Evolutionary conservation across 2,113 vertebrate species (phyloP), one percentile per base, ranked within the genome.

Genomic region (Cepphus grylle): DNA sequence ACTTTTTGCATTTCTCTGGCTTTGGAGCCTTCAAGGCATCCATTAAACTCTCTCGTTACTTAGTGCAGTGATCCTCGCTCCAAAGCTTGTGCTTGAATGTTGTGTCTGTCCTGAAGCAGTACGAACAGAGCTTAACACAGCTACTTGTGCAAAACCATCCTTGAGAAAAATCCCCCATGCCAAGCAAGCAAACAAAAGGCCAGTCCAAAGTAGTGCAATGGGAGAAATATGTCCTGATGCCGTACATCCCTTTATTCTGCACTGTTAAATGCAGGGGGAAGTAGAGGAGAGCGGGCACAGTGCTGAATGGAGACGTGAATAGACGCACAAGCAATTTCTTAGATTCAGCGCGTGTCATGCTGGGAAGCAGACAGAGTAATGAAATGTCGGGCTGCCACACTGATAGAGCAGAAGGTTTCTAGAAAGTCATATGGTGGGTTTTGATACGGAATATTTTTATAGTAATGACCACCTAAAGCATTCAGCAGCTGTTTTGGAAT

Each of bases 211-310:
- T 3, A 92, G 14, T 23, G 30, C 25, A 62, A 49, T 1, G 36
- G 49, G 36, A 77, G 14, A 83, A 86, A 15, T 43, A 43, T 36
- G 72, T 86, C 80, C 25, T 61, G 72, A 65, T 45, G 27, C 27
- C 7, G 15, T 40, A 11, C 8, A 3, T 55, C 16, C 81, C 34
- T 56, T 29, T 73, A 6, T 56, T 50, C n/a, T 65, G 2, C 40
- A 4, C 25, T 42, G 29, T 53, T 67, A 72, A 73, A 59, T 32
- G 43, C 40, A 47, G n/a, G 58, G 58, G 30, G 73, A 73, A 81
- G 58, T 9, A 53, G n/a, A 69, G 38, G 38, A 79, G 55, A 70
- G 19, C 0, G 0, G 21, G 20, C 6, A 8, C 1, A 13, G 43
- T 10, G 49, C 63, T 74, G 45, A 90, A 73, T 30, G 50, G 73